Conservation (phyloP, 2,888 invertebrate species). For the Cantharis lateralis region DNA sequence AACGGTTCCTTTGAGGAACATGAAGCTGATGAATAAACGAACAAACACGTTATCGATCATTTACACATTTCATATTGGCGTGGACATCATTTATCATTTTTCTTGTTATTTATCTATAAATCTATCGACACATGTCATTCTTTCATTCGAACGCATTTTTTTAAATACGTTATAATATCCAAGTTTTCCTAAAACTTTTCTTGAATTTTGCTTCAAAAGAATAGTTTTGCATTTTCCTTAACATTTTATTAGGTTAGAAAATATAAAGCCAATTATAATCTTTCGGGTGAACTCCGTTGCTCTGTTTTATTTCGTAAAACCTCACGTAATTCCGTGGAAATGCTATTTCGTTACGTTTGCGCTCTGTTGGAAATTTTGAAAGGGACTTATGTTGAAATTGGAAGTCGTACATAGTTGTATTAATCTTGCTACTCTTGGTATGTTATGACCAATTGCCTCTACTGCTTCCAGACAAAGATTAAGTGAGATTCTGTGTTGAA, state of each 20-base stretch:
- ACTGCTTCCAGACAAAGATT: not conserved
- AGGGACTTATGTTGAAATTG: not conserved
- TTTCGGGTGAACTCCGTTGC: not conserved
- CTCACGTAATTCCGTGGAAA: not conserved
- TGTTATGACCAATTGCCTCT: not conserved
- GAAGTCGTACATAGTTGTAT: not conserved
- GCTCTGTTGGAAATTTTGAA: not conserved
- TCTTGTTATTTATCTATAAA: not conserved
- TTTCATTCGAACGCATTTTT: not conserved
- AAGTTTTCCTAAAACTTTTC: not conserved
- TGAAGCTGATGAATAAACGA: not conserved
- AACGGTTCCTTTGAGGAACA: not conserved
- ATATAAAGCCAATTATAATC: not conserved
- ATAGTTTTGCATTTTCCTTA: not conserved
- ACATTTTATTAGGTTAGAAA: not conserved
- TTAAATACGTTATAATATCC: not conserved
- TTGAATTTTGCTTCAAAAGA: not conserved
- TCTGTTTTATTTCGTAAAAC: not conserved
- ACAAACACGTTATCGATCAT: not conserved
- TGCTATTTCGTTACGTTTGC: not conserved
- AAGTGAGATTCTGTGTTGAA: not conserved
- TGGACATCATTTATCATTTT: not conserved
- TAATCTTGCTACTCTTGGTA: not conserved
- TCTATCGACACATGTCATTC: not conserved
- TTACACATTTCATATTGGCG: not conserved